Conservation (phyloP, 2,888 invertebrate genomes). For the Melinopterus prodromus region DNA sequence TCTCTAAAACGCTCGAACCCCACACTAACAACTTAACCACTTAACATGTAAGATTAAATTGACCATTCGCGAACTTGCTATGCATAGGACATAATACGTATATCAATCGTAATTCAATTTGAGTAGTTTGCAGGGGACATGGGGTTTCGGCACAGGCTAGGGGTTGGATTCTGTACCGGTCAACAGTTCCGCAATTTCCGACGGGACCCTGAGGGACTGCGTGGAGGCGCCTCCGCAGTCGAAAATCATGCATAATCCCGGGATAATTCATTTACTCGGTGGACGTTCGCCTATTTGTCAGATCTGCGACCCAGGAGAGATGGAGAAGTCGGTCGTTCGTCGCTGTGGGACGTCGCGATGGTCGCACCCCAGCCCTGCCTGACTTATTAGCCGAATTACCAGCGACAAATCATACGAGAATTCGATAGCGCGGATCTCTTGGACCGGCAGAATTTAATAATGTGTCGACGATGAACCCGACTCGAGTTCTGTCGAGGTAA, state of each 20-base stretch:
- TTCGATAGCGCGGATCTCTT: constrained; percentile 16
- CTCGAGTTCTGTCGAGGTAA: background rate
- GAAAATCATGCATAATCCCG: constrained; percentile 45
- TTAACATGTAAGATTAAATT: constrained; percentile 4
- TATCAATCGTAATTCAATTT: constrained; percentile 26
- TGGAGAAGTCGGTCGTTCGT: constrained; percentile 38
- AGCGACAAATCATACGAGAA: constrained; percentile 23
- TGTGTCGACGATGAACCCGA: background rate
- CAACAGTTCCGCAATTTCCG: constrained; percentile 21
- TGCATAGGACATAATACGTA: constrained; percentile 21
- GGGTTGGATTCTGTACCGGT: constrained; percentile 7
- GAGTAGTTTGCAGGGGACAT: background rate
- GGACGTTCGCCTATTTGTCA: constrained; percentile 46
- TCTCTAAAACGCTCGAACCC: background rate
- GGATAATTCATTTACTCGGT: constrained; percentile 46
- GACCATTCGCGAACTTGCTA: background rate
- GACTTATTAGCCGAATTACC: constrained; percentile 42
- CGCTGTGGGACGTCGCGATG: background rate
- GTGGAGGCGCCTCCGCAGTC: constrained; percentile 39
- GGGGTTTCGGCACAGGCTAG: background rate
- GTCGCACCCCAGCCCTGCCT: constrained; percentile 32
- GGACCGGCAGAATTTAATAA: constrained; percentile 12
- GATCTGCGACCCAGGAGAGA: constrained; percentile 39
- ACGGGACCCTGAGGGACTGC: constrained; percentile 9
- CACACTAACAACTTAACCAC: background rate